Base-by-base conservation (phyloP, 2,888 invertebrate genomes). In the Eupithecia vulgata region DNA sequence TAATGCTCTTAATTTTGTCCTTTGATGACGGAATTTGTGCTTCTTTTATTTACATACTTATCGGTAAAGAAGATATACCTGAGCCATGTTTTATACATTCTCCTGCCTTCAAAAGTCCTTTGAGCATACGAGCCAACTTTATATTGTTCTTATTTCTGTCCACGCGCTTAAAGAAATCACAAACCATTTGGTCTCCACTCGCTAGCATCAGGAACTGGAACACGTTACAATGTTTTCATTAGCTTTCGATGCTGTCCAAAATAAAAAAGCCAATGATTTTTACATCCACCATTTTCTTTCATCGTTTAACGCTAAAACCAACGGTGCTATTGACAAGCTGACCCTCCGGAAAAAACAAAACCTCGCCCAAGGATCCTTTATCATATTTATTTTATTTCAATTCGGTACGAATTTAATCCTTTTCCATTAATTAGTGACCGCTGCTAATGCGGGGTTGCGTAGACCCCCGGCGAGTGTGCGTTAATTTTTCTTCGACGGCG, bases 331-430 rank as follows among this genome's bases (percentile, higher is more conserved):
- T 86, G 91, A 89, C 88, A 87, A 83, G 80, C 81, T 83, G 83
- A 85, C 87, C 87, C 82, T 81, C 76, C 67, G 74, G 52, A 69
- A 78, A 80, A 77, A 73, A 75, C 78, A 80, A 78, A 79, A 71
- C 74, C 81, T 81, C 82, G 83, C 82, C 88, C 86, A 90, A 90
- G 89, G 85, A 88, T 88, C 89, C 92, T 90, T 92, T 90, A 92
- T 93, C 94, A 94, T 94, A 94, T 94, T 94, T 94, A 94, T 94
- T 94, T 94, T 94, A 94, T 94, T 94, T 94, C 93, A 91, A 93
- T 94, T 93, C 91, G 83, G 89, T 88, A 89, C 92, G 90, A 93
- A 93, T 93, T 94, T 94, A 94, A 94, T 94, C 94, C 94, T 93
- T 93, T 94, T 93, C 93, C 94, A 94, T 94, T 94, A 94, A 94